Base-by-base conservation (phyloP, 2,888 invertebrate species). In the Brenthis hecate region DNA sequence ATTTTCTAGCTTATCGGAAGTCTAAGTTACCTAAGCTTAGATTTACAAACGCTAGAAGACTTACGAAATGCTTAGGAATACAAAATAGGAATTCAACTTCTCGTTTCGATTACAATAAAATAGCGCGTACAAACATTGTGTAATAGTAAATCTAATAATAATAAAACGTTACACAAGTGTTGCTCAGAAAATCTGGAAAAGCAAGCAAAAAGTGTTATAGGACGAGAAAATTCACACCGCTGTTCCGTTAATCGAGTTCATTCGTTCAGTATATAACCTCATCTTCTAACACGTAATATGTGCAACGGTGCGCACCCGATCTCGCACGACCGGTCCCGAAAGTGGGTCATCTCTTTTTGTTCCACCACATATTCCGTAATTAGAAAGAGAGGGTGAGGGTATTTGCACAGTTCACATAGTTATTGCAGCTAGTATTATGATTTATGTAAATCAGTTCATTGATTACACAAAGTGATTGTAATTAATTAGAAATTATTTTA, bases 291-390 rank as follows among this genome's bases (percentile, higher is more conserved):
- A 89, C 89, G 91, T 91, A 91, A 91, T 88, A 84, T 85, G 88
- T 87, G 89, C 90, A 91, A 88, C 92, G 91, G 90, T 86, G 89
- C 87, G 87, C 86, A 82, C 89, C 87, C 88, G 88, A 92, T 91
- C 92, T 89, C 86, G 89, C 86, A 85, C 90, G 89, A 91, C 92
- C 92, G 91, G 92, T 91, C 87, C 82, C 79, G 83, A 88, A 93
- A 89, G 87, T 93, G 81, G 93, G 93, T 87, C 92, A 91, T 92
- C 91, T 91, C 92, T 93, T 93, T 93, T 93, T 93, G 91, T 92
- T 93, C 86, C 87, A 88, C 86, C 86, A 87, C 88, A 83, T 89
- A 89, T 91, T 88, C 91, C 86, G 91, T 90, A 93, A 93, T 92
- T 89, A 91, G 91, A 91, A 85, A 86, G 87, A 91, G 87, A 88